Evolutionary conservation across 2,113 vertebrate genomes (phyloP), one percentile per base, ranked within the genome.

Genomic region (Nothobranchius furzeri): DNA sequence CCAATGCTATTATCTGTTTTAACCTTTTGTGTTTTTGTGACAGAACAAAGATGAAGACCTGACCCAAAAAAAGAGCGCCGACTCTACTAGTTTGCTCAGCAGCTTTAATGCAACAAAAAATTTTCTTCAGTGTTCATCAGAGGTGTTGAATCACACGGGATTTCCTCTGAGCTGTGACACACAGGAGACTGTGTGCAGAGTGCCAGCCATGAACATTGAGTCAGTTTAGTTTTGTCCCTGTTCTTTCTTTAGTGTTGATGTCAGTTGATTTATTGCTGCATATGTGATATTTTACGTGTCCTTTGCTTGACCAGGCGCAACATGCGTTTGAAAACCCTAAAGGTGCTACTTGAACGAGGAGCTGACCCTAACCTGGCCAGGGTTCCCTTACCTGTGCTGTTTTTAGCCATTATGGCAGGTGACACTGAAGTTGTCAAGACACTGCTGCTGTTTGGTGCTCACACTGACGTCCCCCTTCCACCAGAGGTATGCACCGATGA

Each of bases 341-440:
- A 81, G n/a, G 68, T 96, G 48, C 85, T 97, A 54, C 68, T 98
- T 79, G 74, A 37, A 0, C 80, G 93, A 3, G 96, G 95, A 6
- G 95, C 95, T 0, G 93, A 96, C 83, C 95, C 95, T 35, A 96
- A 95, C 4, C 55, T 79, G 9, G 92, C 90, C 84, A 46, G 20
- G 6, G 75, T 92, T n/a, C 93, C 94, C 12, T 86, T 94, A 92
- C 92, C 92, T 0, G 86, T 85, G 50, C 85, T 98, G 7, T 94
- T 96, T 81, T 74, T 96, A 3, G 90, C 95, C 1, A 84, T 96
- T 47, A 94, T 94, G 91, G 91, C 95, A 0, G 90, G 87, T 2
- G 93, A 97, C 10, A 43, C 79, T 6, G 80, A 89, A 0, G 91
- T 76, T 1, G 94, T 97, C 59, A 80, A 54, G 75, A 75, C 84